A percentile compares a stretch with the other conserved stretches of the same genome.
Evolutionary conservation across 2,113 vertebrate species (phyloP).

Genomic region (Carassius auratus): DNA sequence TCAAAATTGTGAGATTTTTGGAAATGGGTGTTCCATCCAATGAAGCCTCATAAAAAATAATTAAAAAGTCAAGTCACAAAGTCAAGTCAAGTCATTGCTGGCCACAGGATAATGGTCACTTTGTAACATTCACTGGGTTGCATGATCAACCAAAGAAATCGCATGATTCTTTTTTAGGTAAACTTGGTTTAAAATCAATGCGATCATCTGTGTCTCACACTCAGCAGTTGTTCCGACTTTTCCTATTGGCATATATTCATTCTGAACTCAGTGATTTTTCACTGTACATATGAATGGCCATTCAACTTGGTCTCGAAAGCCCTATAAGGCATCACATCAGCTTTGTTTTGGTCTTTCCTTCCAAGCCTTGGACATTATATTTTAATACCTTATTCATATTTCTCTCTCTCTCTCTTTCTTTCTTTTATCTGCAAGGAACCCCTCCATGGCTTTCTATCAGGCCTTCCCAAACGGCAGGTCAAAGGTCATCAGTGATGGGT

Average conservation of each 20-base stretch:
- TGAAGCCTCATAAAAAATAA: too few relatives aligned
- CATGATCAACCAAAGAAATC: not conserved
- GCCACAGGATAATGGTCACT: conserved; percentile 13
- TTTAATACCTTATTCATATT: not conserved
- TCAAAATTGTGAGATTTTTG: too few relatives aligned
- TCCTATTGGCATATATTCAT: not conserved
- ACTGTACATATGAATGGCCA: not conserved
- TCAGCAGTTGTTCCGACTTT: conserved; percentile 3
- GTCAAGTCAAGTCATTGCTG: not conserved
- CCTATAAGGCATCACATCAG: not conserved
- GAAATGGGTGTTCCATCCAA: too few relatives aligned
- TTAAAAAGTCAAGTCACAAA: too few relatives aligned
- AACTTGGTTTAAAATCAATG: not conserved
- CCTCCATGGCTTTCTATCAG: conserved; percentile 90
- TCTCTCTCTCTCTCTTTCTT: conserved; percentile 24
- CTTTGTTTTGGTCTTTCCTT: conserved; percentile 21
- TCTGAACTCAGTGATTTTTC: not conserved
- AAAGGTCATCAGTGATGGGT: conserved; percentile 89
- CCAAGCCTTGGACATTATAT: not conserved
- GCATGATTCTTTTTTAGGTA: not conserved
- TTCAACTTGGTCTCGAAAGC: not conserved
- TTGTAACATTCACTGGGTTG: not conserved
- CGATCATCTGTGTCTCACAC: not conserved
- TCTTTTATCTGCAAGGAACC: conserved; percentile 78
- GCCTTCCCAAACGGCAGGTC: conserved; percentile 88